Base-by-base conservation (phyloP, 2,888 invertebrate species). In the Acronicta psi region DNA sequence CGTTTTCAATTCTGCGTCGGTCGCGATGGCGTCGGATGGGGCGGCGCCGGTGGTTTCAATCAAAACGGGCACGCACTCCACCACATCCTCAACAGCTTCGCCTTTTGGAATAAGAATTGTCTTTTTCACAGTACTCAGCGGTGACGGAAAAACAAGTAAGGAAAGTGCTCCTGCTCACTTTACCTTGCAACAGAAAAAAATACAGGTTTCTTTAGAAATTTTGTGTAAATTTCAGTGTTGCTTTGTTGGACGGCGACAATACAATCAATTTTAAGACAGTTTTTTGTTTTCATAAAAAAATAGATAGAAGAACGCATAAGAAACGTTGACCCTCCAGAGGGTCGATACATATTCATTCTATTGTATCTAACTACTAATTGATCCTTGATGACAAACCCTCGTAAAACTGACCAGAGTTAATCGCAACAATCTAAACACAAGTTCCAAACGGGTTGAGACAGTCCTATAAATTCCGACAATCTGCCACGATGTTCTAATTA, bases 41-140 rank as follows among this genome's bases (percentile, higher is more conserved):
- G 77, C 69, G 70, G 74, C 69, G 68, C 72, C 80, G 85, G 86
- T 79, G 87, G 89, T 92, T 93, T 93, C 93, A 93, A 93, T 93
- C 93, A 93, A 90, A 92, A 88, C 86, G 82, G 84, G 91, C 92
- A 93, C 93, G 93, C 93, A 93, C 90, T 90, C 91, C 85, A 85
- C 85, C 92, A 92, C 90, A 92, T 92, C 93, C 92, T 89, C 89
- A 84, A 88, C 89, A 87, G 85, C 83, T 81, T 81, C 86, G 91
- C 90, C 91, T 92, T 93, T 93, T 91, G 90, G 93, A 93, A 94
- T 94, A 93, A 93, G 93, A 94, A 93, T 94, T 92, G 93, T 93
- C 92, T 93, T 94, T 93, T 93, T 91, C 92, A 82, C 88, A 86
- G 88, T 86, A 85, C 85, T 88, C 88, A 81, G 82, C 83, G 83